Base-by-base conservation (phyloP, 1,140 invertebrate species). In the Camponotus floridanus region DNA sequence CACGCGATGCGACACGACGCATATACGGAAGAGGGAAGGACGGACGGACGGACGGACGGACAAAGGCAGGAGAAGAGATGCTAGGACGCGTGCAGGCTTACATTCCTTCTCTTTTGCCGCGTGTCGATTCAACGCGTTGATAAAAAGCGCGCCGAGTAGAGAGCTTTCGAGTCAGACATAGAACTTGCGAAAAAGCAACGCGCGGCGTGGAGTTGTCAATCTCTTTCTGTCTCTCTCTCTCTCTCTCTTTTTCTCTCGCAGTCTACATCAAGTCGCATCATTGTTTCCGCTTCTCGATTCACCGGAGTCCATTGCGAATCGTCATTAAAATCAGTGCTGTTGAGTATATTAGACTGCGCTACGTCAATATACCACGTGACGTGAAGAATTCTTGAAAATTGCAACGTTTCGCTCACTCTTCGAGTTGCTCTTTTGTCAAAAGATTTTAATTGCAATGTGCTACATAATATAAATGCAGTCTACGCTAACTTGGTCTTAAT, bases 91-190 rank as follows among this genome's bases (percentile, higher is more conserved):
- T 48, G 57, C 31, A 55, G 80, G 59, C 59, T 78, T 26, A 33
- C 61, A 45, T 85, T 73, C 70, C 57, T 78, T 59, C 85, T 88
- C 83, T 87, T 89, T 87, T 91, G 87, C 90, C 85, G 87, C 87
- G 90, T 79, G 90, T 92, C 87, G 91, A 91, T 92, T 94, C 91
- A 93, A 93, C 92, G 92, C 93, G 89, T 93, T 92, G 92, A 94
- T 94, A 94, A 94, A 94, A 94, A 95, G 94, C 93, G 92, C 91
- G 93, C 89, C 92, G 92, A 92, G 90, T 92, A 94, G 93, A 94
- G 94, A 92, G 94, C 76, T 80, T 80, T 94, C 92, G 90, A 92
- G 91, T 91, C 86, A 88, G 88, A 89, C 90, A 70, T 71, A 91
- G 6, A 31, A 57, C 91, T 89, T 86, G 90, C 88, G 91, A 91